These are phyloP conservation scores for Distichodus sexfasciatus DNA, from an alignment of 2,797 vertebrate species.

Conservation along the genomic window DNA sequence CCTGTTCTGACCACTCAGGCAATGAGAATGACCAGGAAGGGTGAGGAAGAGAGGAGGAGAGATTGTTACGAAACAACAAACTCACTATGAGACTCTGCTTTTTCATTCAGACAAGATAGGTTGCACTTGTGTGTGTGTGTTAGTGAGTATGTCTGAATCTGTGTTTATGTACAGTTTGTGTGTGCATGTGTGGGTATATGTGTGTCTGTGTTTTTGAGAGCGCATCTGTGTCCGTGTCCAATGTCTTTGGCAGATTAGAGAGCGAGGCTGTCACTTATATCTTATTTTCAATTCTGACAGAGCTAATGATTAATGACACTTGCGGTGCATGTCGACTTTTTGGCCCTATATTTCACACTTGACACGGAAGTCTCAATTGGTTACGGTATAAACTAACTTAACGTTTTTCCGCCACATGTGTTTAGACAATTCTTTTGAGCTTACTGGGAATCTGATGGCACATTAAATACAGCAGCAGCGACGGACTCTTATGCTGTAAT, in stretches of 20 bases:
- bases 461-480: constrained; percentile 58
- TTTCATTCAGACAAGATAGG: constrained; percentile 44
- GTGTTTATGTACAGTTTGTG: constrained; percentile 10
- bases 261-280: constrained; percentile 69
- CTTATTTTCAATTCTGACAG: constrained; percentile 75
- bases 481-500: constrained; percentile 69
- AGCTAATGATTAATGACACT: constrained; percentile 72
- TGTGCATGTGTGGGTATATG: constrained; percentile 43
- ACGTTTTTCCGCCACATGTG: constrained; percentile 65
- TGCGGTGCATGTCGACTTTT: constrained; percentile 73
- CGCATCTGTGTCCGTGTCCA: constrained; percentile 53
- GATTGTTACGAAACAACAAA: constrained; percentile 57
- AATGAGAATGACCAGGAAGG: constrained; percentile 86
- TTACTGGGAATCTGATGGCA: constrained; percentile 63
- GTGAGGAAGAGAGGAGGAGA: constrained; percentile 77
- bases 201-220: too few species aligned
- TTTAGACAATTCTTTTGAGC: constrained; percentile 69
- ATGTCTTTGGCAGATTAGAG: constrained; percentile 71
- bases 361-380: constrained; percentile 74
- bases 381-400: constrained; percentile 68
- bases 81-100: constrained; percentile 58
- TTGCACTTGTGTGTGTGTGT: constrained; percentile 4
- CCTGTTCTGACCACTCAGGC: constrained; percentile 81
- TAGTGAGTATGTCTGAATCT: background rate
- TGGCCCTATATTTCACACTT: constrained; percentile 72